phyloP scores from a whole-genome alignment of 1,140 invertebrate species.

The Trypoxylus dichotomus region DNA sequence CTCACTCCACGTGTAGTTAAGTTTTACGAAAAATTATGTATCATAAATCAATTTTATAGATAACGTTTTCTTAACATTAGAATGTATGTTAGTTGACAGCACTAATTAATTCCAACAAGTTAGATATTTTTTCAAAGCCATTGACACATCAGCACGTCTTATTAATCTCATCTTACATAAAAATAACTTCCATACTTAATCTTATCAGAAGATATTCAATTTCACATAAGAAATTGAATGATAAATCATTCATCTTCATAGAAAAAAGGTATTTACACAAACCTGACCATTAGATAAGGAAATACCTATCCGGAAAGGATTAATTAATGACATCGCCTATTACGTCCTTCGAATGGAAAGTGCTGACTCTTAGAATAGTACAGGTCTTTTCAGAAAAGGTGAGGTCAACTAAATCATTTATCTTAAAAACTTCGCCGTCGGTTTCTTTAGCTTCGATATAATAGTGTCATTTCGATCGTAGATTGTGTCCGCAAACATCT shows the following conservation, averaged over 20 bases:
- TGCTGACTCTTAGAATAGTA: conserved; percentile 16
- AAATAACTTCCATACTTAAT: neutral
- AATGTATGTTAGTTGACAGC: too few relatives aligned
- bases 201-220: conserved; percentile 8
- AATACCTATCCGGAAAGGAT: conserved; percentile 22
- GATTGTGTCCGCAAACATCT: conserved; percentile 24
- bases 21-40: too few relatives aligned
- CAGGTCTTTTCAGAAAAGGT: conserved; percentile 22
- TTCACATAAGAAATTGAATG: neutral
- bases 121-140: neutral
- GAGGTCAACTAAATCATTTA: conserved; percentile 30
- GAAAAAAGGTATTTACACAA: conserved; percentile 24
- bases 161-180: neutral
- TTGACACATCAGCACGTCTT: neutral
- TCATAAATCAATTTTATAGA: too few relatives aligned
- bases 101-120: neutral
- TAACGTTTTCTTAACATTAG: too few relatives aligned
- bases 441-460: conserved; percentile 20
- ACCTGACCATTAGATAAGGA: conserved; percentile 25
- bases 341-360: conserved; percentile 25
- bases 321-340: conserved; percentile 30
- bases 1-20: too few relatives aligned
- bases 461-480: conserved; percentile 21
- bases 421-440: conserved; percentile 25
- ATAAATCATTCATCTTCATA: conserved; percentile 20